Conservation (phyloP, 2,797 vertebrate species). For the Urocyon cinereoargenteus region DNA sequence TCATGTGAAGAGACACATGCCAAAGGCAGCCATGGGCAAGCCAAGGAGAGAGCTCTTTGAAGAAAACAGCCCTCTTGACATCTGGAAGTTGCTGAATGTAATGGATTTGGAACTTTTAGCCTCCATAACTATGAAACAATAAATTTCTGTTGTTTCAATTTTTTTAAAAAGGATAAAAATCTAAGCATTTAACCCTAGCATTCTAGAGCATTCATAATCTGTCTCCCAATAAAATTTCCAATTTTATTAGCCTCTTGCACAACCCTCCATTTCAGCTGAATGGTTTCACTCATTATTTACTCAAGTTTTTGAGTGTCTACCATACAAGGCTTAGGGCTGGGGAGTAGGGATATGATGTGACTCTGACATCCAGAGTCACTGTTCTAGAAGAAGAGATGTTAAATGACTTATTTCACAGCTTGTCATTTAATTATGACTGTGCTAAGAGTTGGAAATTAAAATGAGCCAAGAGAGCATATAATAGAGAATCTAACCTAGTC, state of each 20-base stretch:
- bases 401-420: not conserved
- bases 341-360: not conserved
- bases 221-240: not conserved
- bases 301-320: not conserved
- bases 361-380: not conserved
- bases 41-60: not conserved
- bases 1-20: not conserved
- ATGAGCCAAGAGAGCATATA: not conserved
- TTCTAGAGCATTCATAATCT: not conserved
- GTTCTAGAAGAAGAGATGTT: not conserved
- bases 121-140: not conserved
- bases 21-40: not conserved
- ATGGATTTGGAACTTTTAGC: not conserved
- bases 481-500: not conserved
- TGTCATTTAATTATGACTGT: not conserved
- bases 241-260: not conserved
- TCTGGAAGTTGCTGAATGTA: not conserved
- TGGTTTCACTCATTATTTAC: not conserved
- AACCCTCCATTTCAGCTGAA: not conserved
- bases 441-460: not conserved
- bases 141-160: not conserved
- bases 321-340: not conserved
- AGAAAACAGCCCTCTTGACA: not conserved
- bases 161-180: not conserved
- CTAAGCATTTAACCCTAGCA: not conserved